These are phyloP conservation scores for Cotesia typhae DNA, from an alignment of 1,140 invertebrate genomes.

Conservation along the genomic window DNA sequence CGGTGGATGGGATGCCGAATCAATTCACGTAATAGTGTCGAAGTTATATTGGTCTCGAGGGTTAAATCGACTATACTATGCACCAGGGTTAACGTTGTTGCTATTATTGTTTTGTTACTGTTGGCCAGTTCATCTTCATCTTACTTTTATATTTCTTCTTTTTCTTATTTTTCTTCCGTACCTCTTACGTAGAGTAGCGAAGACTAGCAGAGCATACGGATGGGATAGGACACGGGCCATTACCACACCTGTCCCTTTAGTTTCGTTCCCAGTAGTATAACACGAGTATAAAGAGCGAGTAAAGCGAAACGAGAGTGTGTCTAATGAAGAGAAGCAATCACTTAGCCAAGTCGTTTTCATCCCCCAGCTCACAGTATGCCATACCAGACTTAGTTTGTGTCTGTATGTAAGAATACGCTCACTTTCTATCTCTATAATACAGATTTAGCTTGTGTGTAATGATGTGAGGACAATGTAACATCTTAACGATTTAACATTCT, in stretches of 20 bases:
- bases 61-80: constrained; percentile 49
- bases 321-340: constrained; percentile 63
- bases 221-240: constrained; percentile 54
- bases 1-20: constrained; percentile 53
- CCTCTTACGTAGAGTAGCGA: background rate
- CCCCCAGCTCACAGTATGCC: background rate
- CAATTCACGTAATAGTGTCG: constrained; percentile 61
- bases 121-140: background rate
- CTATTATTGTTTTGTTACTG: constrained; percentile 9
- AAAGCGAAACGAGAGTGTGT: constrained; percentile 30
- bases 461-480: too few relatives aligned
- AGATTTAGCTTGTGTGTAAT: too few relatives aligned
- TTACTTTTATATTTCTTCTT: background rate
- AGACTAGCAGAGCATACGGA: background rate
- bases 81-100: constrained; percentile 20
- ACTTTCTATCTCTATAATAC: constrained; percentile 1
- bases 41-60: constrained; percentile 31
- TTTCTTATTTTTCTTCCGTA: background rate
- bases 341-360: constrained; percentile 47
- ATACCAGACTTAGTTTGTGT: constrained; percentile 19
- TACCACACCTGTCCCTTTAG: constrained; percentile 61
- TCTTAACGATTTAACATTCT: too few relatives aligned
- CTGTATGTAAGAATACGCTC: constrained; percentile 14
- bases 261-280: constrained; percentile 9
- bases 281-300: constrained; percentile 21